Evolutionary conservation across 2,113 vertebrate species (phyloP).

Genomic region (Sinocyclocheilus rhinocerous): DNA sequence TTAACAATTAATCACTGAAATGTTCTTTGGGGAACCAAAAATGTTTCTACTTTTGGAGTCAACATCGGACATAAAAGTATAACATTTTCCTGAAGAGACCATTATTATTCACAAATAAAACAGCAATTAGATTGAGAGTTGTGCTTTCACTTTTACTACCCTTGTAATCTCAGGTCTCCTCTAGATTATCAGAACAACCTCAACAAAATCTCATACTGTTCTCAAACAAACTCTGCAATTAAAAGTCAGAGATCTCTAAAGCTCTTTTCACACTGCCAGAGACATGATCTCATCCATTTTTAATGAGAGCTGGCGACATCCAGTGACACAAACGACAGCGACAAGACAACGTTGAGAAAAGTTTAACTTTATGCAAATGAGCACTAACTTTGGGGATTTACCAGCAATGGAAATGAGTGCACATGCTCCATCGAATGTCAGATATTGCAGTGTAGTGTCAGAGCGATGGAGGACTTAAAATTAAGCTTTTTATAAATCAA

Average conservation of each 20-base stretch:
- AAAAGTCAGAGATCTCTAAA: slow-evolving; percentile 6
- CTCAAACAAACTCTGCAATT: not conserved
- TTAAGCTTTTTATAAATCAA: not conserved
- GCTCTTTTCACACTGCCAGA: not conserved
- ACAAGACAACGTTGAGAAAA: slow-evolving; percentile 1
- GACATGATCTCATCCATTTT: slow-evolving; percentile 16
- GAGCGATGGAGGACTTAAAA: not conserved
- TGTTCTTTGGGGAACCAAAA: too few species aligned
- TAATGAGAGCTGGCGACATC: slow-evolving; percentile 10
- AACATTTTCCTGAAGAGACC: too few species aligned
- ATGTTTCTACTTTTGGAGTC: too few species aligned
- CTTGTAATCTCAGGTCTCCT: not conserved
- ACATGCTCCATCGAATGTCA: not conserved
- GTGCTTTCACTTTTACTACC: not conserved
- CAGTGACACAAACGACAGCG: not conserved
- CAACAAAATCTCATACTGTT: not conserved
- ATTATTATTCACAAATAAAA: not conserved
- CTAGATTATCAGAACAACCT: not conserved
- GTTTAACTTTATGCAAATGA: slow-evolving; percentile 13
- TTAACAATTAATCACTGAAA: too few species aligned
- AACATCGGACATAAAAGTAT: too few species aligned
- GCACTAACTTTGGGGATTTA: not conserved
- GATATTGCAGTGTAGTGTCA: not conserved
- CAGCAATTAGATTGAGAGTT: not conserved
- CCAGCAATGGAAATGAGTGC: not conserved